Conservation (phyloP, 2,888 invertebrate species). For the Spodoptera picta region DNA sequence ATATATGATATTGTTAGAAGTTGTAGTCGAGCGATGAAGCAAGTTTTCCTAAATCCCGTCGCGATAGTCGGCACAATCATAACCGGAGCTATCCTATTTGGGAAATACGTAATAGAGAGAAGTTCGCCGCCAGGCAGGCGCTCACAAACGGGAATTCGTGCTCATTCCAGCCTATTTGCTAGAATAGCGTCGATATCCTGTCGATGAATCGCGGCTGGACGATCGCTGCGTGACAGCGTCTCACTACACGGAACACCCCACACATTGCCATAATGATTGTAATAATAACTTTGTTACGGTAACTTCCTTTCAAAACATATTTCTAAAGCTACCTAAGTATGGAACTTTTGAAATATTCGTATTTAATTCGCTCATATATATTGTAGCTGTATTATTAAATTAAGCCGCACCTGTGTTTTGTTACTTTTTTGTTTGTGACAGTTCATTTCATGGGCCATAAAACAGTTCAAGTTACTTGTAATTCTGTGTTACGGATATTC, state of each 20-base stretch:
- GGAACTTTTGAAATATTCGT: conserved; percentile 37
- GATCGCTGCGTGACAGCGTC: conserved; percentile 71
- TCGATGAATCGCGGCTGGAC: conserved; percentile 70
- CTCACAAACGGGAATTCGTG: conserved; percentile 70
- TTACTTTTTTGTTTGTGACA: conserved; percentile 22
- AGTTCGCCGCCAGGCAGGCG: conserved; percentile 80
- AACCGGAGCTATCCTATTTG: conserved; percentile 76
- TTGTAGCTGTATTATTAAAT: conserved; percentile 15
- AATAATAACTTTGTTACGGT: conserved; percentile 55
- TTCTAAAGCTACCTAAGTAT: conserved; percentile 32
- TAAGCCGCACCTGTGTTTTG: conserved; percentile 25
- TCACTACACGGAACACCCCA: conserved; percentile 43
- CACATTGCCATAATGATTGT: conserved; percentile 57
- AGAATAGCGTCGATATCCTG: conserved; percentile 73
- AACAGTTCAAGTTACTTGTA: no score
- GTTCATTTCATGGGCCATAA: conserved; percentile 7
- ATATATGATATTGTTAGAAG: conserved; percentile 51
- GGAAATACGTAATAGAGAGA: conserved; percentile 75
- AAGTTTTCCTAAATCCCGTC: conserved; percentile 69
- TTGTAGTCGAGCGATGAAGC: conserved; percentile 51
- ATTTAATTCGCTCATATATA: conserved; percentile 19
- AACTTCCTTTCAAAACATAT: conserved; percentile 46
- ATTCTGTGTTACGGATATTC: no score
- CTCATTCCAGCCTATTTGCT: conserved; percentile 75
- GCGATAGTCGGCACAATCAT: conserved; percentile 70